Evolutionary conservation across 2,113 vertebrate species (phyloP).

Genomic region (Syngnathus scovelli): DNA sequence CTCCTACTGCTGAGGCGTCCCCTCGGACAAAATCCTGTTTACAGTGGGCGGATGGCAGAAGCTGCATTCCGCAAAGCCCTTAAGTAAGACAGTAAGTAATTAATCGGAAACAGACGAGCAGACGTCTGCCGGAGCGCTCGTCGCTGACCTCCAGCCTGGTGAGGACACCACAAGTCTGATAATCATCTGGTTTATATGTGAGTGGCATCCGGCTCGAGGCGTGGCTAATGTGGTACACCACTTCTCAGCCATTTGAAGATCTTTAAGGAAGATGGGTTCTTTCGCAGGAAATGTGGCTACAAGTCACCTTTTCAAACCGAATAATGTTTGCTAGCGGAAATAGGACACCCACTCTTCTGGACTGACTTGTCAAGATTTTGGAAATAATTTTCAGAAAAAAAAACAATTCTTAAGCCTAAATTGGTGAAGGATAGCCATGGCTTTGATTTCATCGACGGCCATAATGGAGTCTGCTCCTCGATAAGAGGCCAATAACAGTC

Average conservation of each 20-base stretch:
- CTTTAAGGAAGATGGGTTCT: neutral
- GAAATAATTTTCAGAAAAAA: no score
- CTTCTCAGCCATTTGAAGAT: neutral
- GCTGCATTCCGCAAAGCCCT: slow-evolving; percentile 29
- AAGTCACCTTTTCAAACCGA: neutral
- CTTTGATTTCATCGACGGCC: no score
- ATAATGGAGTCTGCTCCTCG: no score
- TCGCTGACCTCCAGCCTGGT: slow-evolving; percentile 46
- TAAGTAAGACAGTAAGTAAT: slow-evolving; percentile 28
- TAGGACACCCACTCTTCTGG: neutral
- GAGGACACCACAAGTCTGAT: slow-evolving; percentile 26
- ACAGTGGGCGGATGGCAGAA: slow-evolving; percentile 20
- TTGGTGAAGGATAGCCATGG: no score
- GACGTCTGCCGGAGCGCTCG: slow-evolving; percentile 8
- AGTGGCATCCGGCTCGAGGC: slow-evolving; percentile 13
- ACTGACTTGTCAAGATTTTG: no score
- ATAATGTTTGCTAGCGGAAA: neutral
- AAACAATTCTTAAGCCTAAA: no score
- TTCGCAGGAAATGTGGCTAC: neutral
- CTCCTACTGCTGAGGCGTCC: slow-evolving; percentile 6
- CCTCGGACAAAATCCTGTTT: slow-evolving; percentile 33
- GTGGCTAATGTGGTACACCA: slow-evolving; percentile 19
- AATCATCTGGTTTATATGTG: slow-evolving; percentile 35
- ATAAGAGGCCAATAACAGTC: neutral
- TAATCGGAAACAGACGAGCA: slow-evolving; percentile 21